Conservation (phyloP, 2,113 vertebrate species). For the Misgurnus mizolepis region DNA sequence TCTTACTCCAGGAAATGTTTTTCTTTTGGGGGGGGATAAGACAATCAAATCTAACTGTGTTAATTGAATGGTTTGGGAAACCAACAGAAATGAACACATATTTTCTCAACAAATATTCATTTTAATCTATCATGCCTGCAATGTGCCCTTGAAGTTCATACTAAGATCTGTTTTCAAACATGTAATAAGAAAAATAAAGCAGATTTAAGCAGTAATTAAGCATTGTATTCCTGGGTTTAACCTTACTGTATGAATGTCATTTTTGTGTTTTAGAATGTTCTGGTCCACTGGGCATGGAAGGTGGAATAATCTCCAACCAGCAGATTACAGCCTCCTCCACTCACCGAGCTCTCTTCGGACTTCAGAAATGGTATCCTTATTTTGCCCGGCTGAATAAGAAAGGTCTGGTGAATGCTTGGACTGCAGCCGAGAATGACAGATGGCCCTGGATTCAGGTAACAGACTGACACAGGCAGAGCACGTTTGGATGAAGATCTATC, state of each 20-base stretch:
- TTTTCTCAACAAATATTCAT: no score
- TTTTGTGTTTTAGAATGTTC: slow-evolving; percentile 83
- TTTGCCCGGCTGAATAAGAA: slow-evolving; percentile 98
- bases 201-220: neutral
- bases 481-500: slow-evolving; percentile 25
- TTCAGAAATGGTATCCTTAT: slow-evolving; percentile 99
- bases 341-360: slow-evolving; percentile 94
- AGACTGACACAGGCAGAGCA: slow-evolving; percentile 55
- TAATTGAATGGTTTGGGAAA: neutral
- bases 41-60: no score
- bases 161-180: neutral
- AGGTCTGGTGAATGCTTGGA: slow-evolving; percentile 98
- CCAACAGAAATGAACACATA: neutral
- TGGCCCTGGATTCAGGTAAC: slow-evolving; percentile 99
- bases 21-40: no score
- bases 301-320: slow-evolving; percentile 97
- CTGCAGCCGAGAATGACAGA: slow-evolving; percentile 97
- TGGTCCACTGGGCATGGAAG: slow-evolving; percentile 95
- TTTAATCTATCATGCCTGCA: no score
- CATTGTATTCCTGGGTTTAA: neutral
- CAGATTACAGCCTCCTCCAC: slow-evolving; percentile 98
- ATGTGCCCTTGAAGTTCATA: neutral
- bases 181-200: neutral
- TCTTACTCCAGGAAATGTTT: no score
- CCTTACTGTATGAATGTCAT: neutral